These are phyloP conservation scores for Leucoraja ocellata DNA, from an alignment of 2,797 vertebrate genomes.

Conservation along the genomic window DNA sequence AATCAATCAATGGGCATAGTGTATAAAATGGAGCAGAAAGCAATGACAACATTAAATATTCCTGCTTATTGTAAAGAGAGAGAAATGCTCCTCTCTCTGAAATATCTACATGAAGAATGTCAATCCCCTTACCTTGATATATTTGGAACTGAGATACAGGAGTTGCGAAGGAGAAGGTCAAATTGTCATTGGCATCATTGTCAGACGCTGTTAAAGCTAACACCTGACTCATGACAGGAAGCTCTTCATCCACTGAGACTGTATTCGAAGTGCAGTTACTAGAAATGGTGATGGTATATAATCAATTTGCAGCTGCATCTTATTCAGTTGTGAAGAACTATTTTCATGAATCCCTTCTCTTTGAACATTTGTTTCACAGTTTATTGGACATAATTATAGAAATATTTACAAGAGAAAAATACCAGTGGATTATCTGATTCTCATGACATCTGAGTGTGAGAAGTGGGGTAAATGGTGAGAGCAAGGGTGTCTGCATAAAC, in stretches of 20 bases:
- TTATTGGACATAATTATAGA: background rate
- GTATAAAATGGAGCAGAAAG: background rate
- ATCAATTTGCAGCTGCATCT: background rate
- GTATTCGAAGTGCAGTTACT: background rate
- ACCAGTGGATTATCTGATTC: background rate
- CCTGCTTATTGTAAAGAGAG: too few relatives aligned
- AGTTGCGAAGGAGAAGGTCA: background rate
- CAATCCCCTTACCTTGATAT: background rate
- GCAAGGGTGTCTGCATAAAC: too few relatives aligned
- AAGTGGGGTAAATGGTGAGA: too few relatives aligned
- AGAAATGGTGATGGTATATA: background rate
- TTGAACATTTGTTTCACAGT: background rate
- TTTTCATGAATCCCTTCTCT: background rate
- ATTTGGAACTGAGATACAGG: background rate
- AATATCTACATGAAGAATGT: background rate
- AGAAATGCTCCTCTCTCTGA: too few relatives aligned
- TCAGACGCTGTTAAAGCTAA: background rate
- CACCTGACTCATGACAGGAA: background rate
- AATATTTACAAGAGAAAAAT: background rate
- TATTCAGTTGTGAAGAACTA: background rate
- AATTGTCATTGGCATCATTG: background rate
- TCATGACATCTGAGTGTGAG: too few relatives aligned
- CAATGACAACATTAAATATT: background rate
- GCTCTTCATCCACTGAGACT: slow-evolving; percentile 11
- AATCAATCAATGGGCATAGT: background rate